Conservation (phyloP, 2,888 invertebrate species). For the Leptinotarsa tumamoca region DNA sequence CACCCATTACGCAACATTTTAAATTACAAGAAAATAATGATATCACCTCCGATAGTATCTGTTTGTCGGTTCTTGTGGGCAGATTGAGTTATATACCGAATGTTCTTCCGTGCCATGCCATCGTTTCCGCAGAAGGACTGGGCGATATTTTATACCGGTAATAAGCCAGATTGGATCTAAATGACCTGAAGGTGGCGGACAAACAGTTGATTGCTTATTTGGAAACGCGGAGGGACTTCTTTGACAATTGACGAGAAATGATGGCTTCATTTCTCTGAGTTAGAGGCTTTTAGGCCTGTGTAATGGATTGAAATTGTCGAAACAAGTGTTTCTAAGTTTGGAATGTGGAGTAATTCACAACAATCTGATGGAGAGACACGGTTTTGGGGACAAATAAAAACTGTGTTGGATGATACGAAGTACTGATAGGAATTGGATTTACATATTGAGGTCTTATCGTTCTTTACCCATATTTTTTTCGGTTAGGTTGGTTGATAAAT, state of each 20-base stretch:
- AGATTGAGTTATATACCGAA: conserved; percentile 59
- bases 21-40: conserved; percentile 62
- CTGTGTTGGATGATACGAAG: neutral
- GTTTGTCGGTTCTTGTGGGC: conserved; percentile 57
- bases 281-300: conserved; percentile 36
- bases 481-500: neutral
- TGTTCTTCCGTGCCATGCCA: conserved; percentile 58
- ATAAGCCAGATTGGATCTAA: conserved; percentile 62
- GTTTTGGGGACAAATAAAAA: conserved; percentile 12
- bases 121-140: conserved; percentile 60
- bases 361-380: neutral
- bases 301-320: conserved; percentile 10
- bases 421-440: conserved; percentile 2
- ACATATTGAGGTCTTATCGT: neutral
- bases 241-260: conserved; percentile 52
- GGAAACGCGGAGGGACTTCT: conserved; percentile 46
- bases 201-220: conserved; percentile 55
- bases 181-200: conserved; percentile 58
- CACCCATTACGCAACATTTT: conserved; percentile 61
- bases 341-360: conserved; percentile 6
- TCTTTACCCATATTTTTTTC: neutral
- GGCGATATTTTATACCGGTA: conserved; percentile 61
- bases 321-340: conserved; percentile 5
- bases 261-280: conserved; percentile 47
- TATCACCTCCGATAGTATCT: conserved; percentile 58